Conservation (phyloP, 2,113 vertebrate species). For the Strix uralensis region DNA sequence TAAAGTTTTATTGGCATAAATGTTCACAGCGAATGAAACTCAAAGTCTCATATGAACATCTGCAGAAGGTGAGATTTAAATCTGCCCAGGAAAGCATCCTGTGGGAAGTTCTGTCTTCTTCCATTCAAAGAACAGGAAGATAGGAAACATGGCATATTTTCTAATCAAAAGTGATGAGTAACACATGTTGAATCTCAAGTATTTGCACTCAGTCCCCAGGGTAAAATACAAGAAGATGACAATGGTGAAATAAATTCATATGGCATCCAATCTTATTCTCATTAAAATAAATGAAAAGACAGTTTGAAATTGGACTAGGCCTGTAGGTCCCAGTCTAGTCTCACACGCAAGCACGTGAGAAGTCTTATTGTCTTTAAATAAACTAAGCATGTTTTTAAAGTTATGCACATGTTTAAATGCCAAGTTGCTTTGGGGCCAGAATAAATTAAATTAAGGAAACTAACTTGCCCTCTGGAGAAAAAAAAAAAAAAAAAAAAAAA, state of each 20-base stretch:
- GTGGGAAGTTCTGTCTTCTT: background rate
- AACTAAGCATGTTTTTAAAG: background rate
- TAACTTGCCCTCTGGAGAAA: background rate
- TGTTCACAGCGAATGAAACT: background rate
- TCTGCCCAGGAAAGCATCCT: background rate
- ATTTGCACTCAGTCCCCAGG: background rate
- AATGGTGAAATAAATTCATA: conserved; percentile 7
- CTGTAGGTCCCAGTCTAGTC: background rate
- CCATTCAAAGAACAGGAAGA: background rate
- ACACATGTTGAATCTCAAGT: conserved; percentile 12
- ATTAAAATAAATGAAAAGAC: conserved; percentile 32
- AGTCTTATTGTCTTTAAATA: background rate
- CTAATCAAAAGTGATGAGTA: background rate
- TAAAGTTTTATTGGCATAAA: background rate
- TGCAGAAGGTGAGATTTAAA: conserved; percentile 29
- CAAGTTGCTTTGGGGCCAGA: background rate
- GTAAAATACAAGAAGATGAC: background rate
- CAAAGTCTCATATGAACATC: background rate
- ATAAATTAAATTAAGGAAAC: background rate
- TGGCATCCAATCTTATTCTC: background rate
- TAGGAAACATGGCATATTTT: background rate
- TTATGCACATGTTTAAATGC: background rate
- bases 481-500: too few relatives aligned
- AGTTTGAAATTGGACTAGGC: background rate
- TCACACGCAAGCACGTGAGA: background rate